These are phyloP conservation scores for Protophormia terraenovae DNA, from an alignment of 2,888 invertebrate species.

Conservation along the genomic window DNA sequence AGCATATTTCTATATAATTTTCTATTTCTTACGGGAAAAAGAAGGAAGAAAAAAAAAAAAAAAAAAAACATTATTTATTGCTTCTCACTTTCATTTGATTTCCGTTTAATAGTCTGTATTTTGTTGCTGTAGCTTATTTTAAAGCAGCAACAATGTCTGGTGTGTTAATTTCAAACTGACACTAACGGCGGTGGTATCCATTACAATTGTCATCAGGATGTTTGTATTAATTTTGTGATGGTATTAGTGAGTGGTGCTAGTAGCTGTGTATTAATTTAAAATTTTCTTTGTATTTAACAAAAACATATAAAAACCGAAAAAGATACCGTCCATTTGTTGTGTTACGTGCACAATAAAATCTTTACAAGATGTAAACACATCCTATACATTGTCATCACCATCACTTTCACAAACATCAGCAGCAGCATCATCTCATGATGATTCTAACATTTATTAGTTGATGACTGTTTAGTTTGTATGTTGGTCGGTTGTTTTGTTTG, in stretches of 20 bases:
- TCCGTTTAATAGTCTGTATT: slow-evolving; percentile 20
- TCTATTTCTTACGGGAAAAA: neutral
- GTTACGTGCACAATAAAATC: slow-evolving; percentile 16
- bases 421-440: slow-evolving; percentile 5
- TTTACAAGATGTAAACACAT: slow-evolving; percentile 21
- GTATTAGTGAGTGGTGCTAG: neutral
- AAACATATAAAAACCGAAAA: neutral
- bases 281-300: neutral
- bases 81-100: slow-evolving; percentile 58
- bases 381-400: slow-evolving; percentile 9
- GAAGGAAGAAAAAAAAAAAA: neutral
- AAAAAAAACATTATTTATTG: slow-evolving; percentile 40
- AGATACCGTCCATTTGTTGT: neutral
- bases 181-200: neutral
- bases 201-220: slow-evolving; percentile 31
- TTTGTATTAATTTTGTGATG: slow-evolving; percentile 4
- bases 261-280: slow-evolving; percentile 4
- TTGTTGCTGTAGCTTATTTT: neutral
- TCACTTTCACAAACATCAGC: neutral
- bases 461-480: neutral
- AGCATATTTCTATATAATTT: neutral
- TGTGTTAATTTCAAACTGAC: neutral
- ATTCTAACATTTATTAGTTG: slow-evolving; percentile 39
- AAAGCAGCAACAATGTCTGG: neutral
- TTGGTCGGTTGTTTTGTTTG: neutral